A percentile compares a stretch with the other conserved stretches of the same genome.
Conservation (phyloP, 2,797 vertebrate species). For the Brachymystax lenok region DNA sequence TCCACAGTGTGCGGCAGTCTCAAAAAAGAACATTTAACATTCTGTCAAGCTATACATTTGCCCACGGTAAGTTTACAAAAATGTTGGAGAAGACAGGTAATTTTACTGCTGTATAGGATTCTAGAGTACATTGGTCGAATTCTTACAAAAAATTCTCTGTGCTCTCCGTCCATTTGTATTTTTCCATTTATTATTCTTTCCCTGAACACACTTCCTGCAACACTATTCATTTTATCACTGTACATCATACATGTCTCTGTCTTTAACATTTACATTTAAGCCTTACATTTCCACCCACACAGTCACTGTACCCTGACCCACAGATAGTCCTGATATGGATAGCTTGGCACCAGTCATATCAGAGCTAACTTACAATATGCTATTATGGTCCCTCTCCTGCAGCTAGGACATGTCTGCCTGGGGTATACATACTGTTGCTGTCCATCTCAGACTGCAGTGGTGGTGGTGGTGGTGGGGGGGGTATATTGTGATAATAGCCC, state of each 20-base stretch:
- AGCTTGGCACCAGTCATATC: no score
- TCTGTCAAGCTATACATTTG: neutral
- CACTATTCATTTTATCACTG: neutral
- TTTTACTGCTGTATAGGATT: slow-evolving; percentile 18
- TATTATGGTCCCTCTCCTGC: neutral
- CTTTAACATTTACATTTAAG: neutral
- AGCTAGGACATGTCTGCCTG: neutral
- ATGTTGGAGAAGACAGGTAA: slow-evolving; percentile 11
- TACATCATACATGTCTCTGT: no score
- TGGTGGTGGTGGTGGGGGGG: slow-evolving; percentile 9
- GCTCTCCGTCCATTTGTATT: neutral
- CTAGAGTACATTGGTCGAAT: slow-evolving; percentile 31
- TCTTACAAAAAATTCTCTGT: slow-evolving; percentile 8
- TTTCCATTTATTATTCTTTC: neutral
- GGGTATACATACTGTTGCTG: neutral
- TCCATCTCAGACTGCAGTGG: slow-evolving; percentile 17
- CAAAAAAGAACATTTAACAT: neutral
- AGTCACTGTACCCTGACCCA: neutral
- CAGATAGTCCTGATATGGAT: neutral
- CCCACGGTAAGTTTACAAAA: slow-evolving; percentile 12
- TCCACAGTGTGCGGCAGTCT: slow-evolving; percentile 10
- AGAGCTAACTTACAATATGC: neutral
- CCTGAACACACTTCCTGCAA: neutral
- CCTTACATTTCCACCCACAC: neutral
- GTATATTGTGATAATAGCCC: slow-evolving; percentile 62